A percentile compares a stretch with the other conserved stretches of the same genome.
These are phyloP conservation scores for Philopotamus ludificatus DNA, from an alignment of 1,140 invertebrate species.

Conservation along the genomic window DNA sequence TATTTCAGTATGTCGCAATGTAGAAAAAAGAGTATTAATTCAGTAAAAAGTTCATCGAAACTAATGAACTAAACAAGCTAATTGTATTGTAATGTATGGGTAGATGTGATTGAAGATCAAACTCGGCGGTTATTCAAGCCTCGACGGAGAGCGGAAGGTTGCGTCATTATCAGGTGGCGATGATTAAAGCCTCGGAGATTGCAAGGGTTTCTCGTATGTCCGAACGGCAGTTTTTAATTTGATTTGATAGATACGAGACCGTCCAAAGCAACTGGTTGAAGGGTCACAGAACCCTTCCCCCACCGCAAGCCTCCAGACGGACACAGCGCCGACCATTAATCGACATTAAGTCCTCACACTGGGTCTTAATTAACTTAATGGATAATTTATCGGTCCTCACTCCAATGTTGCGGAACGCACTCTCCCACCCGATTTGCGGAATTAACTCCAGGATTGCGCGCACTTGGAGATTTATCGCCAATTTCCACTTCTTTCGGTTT, in stretches of 20 bases:
- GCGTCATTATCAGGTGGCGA: background rate
- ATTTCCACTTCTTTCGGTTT: slow-evolving; percentile 4
- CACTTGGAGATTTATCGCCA: background rate
- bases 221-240: background rate
- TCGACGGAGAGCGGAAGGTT: background rate
- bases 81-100: background rate
- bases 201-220: no score
- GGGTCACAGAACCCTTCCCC: background rate
- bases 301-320: background rate
- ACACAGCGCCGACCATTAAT: slow-evolving; percentile 7
- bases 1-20: background rate
- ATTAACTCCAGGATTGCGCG: slow-evolving; percentile 11
- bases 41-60: background rate
- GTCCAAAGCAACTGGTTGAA: slow-evolving; percentile 1
- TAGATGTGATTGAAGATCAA: no score
- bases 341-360: slow-evolving; percentile 20
- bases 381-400: slow-evolving; percentile 17
- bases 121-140: background rate
- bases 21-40: background rate
- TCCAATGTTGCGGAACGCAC: slow-evolving; percentile 9
- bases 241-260: background rate
- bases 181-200: no score
- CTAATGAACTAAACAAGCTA: background rate
- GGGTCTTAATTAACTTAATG: slow-evolving; percentile 16
- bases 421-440: slow-evolving; percentile 14